phyloP scores from a whole-genome alignment of 2,113 vertebrate genomes.

The Pelobates fuscus region DNA sequence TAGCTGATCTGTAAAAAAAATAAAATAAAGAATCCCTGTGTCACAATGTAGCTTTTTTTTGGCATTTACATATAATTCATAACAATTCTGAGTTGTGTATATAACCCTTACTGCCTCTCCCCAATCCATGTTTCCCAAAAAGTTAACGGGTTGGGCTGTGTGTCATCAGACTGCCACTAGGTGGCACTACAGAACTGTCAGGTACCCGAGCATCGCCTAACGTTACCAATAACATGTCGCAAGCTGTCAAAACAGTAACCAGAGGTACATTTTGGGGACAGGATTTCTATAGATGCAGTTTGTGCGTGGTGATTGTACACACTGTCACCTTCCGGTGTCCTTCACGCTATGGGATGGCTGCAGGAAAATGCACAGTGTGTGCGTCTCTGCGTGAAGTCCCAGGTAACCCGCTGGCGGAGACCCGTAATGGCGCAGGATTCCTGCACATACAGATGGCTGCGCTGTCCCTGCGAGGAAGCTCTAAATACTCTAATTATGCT shows the following conservation, averaged over 20 bases:
- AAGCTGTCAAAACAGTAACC: background rate
- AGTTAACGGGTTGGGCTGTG: background rate
- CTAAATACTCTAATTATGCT: background rate
- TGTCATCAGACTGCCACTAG: background rate
- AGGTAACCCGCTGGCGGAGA: conserved; percentile 2
- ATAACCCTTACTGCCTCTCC: no score
- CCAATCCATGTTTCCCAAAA: no score
- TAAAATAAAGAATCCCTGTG: no score
- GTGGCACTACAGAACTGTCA: conserved; percentile 1
- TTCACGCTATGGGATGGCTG: conserved; percentile 16
- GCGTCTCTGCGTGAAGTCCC: background rate
- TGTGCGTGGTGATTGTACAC: background rate
- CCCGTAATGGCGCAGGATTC: no score
- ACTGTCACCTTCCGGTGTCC: conserved; percentile 16
- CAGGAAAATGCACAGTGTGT: conserved; percentile 12
- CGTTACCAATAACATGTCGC: background rate
- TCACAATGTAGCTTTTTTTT: no score
- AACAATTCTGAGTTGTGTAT: no score
- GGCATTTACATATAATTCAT: no score
- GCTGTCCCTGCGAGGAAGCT: conserved; percentile 4
- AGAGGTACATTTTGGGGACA: conserved; percentile 25
- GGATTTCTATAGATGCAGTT: conserved; percentile 21
- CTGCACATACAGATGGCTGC: conserved; percentile 14
- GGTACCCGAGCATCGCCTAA: background rate
- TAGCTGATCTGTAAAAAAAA: no score